These are phyloP conservation scores for Zaprionus tsacasi DNA, from an alignment of 1,140 invertebrate genomes.

Conservation along the genomic window DNA sequence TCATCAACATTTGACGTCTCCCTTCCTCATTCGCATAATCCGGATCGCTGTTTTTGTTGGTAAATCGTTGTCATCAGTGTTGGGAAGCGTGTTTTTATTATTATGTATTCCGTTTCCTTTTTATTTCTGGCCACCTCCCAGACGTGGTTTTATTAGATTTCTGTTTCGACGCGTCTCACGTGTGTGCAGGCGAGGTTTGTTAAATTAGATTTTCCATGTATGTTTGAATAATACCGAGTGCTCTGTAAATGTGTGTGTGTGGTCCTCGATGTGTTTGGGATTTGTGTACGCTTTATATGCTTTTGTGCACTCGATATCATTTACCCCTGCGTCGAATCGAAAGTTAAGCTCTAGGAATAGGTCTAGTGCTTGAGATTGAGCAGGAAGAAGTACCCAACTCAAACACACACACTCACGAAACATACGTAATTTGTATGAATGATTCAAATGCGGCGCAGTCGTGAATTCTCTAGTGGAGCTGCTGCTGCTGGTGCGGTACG, in stretches of 20 bases:
- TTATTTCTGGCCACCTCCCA: conserved; percentile 31
- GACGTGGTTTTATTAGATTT: conserved; percentile 70
- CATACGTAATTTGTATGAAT: conserved; percentile 31
- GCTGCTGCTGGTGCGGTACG: conserved; percentile 10
- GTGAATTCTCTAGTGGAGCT: neutral
- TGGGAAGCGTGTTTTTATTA: conserved; percentile 64
- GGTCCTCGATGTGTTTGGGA: conserved; percentile 34
- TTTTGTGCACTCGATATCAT: conserved; percentile 54
- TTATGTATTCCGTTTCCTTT: conserved; percentile 48
- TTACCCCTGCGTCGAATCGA: conserved; percentile 27
- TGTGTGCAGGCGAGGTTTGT: conserved; percentile 7
- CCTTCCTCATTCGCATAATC: neutral
- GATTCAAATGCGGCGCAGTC: neutral
- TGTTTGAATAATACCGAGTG: conserved; percentile 13
- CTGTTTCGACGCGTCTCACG: conserved; percentile 44
- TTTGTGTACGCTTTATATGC: conserved; percentile 49
- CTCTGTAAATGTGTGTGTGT: conserved; percentile 1
- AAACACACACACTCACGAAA: neutral
- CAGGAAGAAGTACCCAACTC: neutral
- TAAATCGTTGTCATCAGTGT: conserved; percentile 70
- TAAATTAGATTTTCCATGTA: conserved; percentile 22
- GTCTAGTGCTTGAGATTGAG: neutral
- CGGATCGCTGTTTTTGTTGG: conserved; percentile 39
- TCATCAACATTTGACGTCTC: conserved; percentile 10
- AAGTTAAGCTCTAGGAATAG: conserved; percentile 18